phyloP scores from a whole-genome alignment of 2,797 vertebrate species.

The Tympanoctomys barrerae region DNA sequence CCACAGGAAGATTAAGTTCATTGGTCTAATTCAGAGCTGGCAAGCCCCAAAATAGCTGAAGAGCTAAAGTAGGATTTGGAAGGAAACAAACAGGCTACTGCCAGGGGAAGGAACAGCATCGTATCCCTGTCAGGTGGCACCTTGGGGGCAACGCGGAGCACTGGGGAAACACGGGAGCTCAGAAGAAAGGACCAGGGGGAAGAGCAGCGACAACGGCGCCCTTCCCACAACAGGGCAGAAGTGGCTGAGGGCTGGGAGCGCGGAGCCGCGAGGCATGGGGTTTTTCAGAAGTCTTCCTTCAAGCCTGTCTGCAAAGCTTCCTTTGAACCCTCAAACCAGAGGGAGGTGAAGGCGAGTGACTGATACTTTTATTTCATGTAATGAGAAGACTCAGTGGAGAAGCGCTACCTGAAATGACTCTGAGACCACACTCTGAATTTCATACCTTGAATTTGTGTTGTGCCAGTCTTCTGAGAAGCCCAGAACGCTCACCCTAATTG shows the following conservation, averaged over 20 bases:
- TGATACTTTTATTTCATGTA: background rate
- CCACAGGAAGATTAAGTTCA: conserved; percentile 55
- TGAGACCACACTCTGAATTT: conserved; percentile 76
- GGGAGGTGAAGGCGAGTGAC: background rate
- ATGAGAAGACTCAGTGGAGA: background rate
- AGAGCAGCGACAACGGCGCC: background rate
- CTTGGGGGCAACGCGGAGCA: background rate
- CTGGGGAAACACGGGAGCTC: background rate
- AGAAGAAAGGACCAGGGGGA: background rate
- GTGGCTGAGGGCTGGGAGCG: background rate
- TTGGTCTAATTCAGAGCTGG: conserved; percentile 66
- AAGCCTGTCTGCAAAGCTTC: background rate
- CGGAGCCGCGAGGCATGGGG: fast-evolving
- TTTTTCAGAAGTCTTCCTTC: background rate
- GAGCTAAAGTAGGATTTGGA: conserved; percentile 51
- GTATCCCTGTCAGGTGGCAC: background rate
- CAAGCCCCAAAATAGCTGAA: conserved; percentile 37
- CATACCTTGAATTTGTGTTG: conserved; percentile 80
- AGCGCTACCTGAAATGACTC: conserved; percentile 66
- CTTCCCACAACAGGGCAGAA: background rate
- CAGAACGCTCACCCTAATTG: conserved; percentile 73
- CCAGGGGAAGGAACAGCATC: background rate
- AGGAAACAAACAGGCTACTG: conserved; percentile 11
- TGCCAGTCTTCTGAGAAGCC: conserved; percentile 80
- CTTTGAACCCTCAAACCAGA: background rate